Base-by-base conservation (phyloP, 2,888 invertebrate species). In the Dioctria linearis region DNA sequence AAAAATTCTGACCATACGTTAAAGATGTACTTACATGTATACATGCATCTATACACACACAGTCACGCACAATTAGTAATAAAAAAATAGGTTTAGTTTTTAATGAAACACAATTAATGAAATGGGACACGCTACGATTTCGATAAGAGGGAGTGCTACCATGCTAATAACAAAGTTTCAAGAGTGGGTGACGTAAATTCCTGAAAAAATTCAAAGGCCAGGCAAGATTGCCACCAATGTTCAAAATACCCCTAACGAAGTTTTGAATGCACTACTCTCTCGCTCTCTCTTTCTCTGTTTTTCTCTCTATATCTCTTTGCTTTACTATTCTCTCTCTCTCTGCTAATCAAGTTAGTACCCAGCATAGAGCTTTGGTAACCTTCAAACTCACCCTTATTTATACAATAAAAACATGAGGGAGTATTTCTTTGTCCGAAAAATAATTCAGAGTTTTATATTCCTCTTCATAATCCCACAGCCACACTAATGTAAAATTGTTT, bases 271-370 rank as follows among this genome's bases (percentile, higher is more conserved):
- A 25, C 25, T 25, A 25, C 25, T 25, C 25, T 25, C 25, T 25
- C 25, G 46, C 73, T 57, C 51, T 40, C 73, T 73, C 57, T 57
- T 73, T 54, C 37, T 51, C 73, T 73, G 40, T 57, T 73, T 54
- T 11, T 51, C 49, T 42, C 13, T 57, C 57, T 39, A 42, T 57
- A 40, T 57, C 11, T 13, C 57, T 57, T 73, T 73, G 57, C 42
- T n/a, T n/a, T n/a, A n/a, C 13, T 59, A 3, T 13, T 43, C 13
- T n/a, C 0, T 37, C 9, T 67, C 67, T 67, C 49, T 67, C 46
- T 25, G 61, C 25, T 25, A 25, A 25, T 1, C 25, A 25, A 25
- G 25, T 25, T 0, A 25, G 25, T 25, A 25, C 25, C 25, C 25
- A 25, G 25, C 25, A 25, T 25, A 25, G 25, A 25, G 25, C 25